Evolutionary conservation across 2,113 vertebrate species (phyloP).

Genomic region (Electrona antarctica): DNA sequence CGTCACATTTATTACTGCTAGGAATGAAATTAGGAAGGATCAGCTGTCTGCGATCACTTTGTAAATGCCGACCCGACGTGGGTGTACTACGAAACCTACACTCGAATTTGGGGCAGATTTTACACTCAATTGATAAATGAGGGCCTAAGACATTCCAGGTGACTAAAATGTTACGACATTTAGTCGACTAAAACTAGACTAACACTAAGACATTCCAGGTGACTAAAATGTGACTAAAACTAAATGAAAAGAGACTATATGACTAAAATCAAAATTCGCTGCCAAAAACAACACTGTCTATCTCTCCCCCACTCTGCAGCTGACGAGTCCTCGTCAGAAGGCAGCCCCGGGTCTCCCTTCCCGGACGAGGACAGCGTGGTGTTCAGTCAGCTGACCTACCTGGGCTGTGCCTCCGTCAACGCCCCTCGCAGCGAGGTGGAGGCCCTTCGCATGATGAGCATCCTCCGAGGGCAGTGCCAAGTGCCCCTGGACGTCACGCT

Average conservation of each 20-base stretch:
- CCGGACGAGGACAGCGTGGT: slow-evolving; percentile 96
- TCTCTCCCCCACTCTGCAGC: slow-evolving; percentile 26
- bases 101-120: no score
- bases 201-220: no score
- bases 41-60: no score
- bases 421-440: slow-evolving; percentile 97
- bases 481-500: slow-evolving; percentile 92
- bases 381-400: slow-evolving; percentile 96
- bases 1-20: no score
- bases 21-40: no score
- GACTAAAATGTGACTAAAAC: no score
- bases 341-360: slow-evolving; percentile 87
- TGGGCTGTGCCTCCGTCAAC: slow-evolving; percentile 96
- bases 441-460: slow-evolving; percentile 96
- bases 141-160: no score
- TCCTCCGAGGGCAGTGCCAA: slow-evolving; percentile 93
- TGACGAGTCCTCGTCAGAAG: slow-evolving; percentile 76
- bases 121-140: no score
- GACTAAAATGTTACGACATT: no score
- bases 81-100: no score
- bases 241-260: not conserved
- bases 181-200: no score
- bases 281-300: not conserved
- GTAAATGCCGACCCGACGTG: no score
- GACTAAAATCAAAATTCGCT: not conserved